These are phyloP conservation scores for Meda fulgida DNA, from an alignment of 2,797 vertebrate species.

Conservation along the genomic window DNA sequence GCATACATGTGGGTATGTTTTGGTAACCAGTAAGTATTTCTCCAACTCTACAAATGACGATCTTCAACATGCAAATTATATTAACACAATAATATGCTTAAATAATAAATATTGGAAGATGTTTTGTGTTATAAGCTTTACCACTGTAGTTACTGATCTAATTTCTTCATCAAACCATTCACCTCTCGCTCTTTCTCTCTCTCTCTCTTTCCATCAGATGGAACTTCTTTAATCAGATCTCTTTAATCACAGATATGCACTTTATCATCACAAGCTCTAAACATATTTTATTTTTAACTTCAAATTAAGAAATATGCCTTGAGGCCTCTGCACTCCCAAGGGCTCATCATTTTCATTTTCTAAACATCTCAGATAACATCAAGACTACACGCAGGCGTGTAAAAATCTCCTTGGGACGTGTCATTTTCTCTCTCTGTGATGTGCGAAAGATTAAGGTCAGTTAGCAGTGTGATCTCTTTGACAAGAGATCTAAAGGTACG, in stretches of 20 bases:
- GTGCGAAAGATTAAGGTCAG: slow-evolving; percentile 71
- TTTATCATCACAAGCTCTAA: slow-evolving; percentile 53
- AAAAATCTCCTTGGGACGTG: slow-evolving; percentile 47
- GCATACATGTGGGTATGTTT: neutral
- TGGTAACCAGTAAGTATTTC: neutral
- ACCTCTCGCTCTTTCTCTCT: slow-evolving; percentile 13
- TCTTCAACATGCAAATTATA: neutral
- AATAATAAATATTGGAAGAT: neutral
- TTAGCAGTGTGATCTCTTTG: slow-evolving; percentile 64
- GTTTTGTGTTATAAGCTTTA: neutral
- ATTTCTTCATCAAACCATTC: slow-evolving; percentile 11
- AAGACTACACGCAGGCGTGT: slow-evolving; percentile 48
- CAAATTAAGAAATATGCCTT: slow-evolving; percentile 56
- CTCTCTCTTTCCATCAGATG: slow-evolving; percentile 17
- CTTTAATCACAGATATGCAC: slow-evolving; percentile 54
- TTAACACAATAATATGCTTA: neutral
- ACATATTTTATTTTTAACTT: slow-evolving; percentile 52
- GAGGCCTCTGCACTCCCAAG: slow-evolving; percentile 58
- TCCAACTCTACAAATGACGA: neutral
- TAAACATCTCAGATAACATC: slow-evolving; percentile 58
- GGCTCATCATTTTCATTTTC: slow-evolving; percentile 72
- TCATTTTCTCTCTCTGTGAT: slow-evolving; percentile 58
- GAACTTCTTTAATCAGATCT: slow-evolving; percentile 51
- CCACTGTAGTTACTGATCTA: slow-evolving; percentile 35
- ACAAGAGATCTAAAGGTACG: slow-evolving; percentile 65